Evolutionary conservation across 2,888 invertebrate species (phyloP).

Genomic region (Drosophila prostipennis): DNA sequence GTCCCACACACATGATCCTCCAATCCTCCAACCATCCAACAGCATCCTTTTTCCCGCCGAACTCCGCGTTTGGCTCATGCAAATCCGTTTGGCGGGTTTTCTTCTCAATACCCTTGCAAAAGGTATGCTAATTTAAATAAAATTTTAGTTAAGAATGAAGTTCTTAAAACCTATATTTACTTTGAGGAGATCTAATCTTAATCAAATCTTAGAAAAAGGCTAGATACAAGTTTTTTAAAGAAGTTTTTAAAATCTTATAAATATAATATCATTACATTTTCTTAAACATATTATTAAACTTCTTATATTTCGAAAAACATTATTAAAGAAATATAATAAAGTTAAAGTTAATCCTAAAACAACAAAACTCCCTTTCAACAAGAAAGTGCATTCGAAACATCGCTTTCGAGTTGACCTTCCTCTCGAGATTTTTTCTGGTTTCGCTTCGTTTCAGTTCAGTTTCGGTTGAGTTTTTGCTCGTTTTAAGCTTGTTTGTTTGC

Average conservation of each 20-base stretch:
- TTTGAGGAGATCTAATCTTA: not conserved
- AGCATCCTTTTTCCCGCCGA: slow-evolving; percentile 12
- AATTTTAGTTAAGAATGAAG: not conserved
- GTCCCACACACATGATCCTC: slow-evolving; percentile 28
- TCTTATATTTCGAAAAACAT: no score
- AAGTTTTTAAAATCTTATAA: no score
- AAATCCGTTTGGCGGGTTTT: slow-evolving; percentile 74
- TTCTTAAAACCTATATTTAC: not conserved
- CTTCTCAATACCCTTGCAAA: slow-evolving; percentile 37
- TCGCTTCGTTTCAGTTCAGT: slow-evolving; percentile 29
- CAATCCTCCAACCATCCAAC: not conserved
- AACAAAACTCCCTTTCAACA: not conserved
- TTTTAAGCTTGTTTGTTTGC: slow-evolving; percentile 52
- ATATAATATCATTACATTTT: no score
- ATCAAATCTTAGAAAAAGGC: not conserved
- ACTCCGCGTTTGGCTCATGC: slow-evolving; percentile 62
- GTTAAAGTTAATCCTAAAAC: no score
- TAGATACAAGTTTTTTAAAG: not conserved
- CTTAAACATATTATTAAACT: no score
- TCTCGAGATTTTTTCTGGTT: slow-evolving; percentile 15
- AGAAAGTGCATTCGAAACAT: slow-evolving; percentile 19
- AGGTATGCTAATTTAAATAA: not conserved
- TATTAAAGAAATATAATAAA: no score
- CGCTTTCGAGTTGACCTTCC: slow-evolving; percentile 6
- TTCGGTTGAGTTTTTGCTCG: slow-evolving; percentile 56